Percentiles rank a stretch among this genome's conserved stretches.
Conservation (phyloP, 2,113 vertebrate species). For the Machaerirhynchus nigripectus region DNA sequence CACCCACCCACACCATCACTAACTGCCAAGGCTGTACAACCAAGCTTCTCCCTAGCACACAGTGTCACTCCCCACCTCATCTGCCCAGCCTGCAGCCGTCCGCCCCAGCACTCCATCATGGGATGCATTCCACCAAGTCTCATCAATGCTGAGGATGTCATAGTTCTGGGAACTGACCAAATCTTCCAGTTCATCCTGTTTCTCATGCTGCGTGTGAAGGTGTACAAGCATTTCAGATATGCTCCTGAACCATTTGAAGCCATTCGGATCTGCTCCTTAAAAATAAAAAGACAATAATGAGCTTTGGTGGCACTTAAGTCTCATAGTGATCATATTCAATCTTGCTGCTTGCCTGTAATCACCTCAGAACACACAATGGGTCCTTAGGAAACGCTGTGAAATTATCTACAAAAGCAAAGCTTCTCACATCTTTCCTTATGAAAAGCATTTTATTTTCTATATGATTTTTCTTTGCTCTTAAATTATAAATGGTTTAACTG, state of each 20-base stretch:
- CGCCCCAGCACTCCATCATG: neutral
- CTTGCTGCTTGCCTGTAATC: neutral
- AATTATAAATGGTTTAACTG: neutral
- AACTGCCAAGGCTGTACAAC: neutral
- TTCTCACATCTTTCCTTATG: neutral
- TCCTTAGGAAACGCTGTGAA: neutral
- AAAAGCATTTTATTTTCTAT: neutral
- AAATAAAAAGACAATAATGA: no score
- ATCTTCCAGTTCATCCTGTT: neutral
- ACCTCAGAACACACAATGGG: neutral
- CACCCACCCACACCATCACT: neutral
- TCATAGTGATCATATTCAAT: neutral
- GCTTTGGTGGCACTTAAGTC: neutral
- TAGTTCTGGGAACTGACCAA: neutral
- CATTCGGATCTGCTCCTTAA: neutral
- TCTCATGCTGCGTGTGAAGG: accelerated
- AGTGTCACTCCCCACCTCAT: neutral
- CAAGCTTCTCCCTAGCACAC: neutral
- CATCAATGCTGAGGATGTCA: neutral
- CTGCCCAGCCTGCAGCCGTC: neutral
- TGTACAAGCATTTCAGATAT: neutral
- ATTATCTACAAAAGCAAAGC: neutral
- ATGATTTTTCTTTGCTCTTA: neutral
- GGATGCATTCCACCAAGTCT: neutral
- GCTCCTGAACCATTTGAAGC: neutral